Evolutionary conservation across 2,888 invertebrate species (phyloP).

Genomic region (Pyrrhosoma nymphula): DNA sequence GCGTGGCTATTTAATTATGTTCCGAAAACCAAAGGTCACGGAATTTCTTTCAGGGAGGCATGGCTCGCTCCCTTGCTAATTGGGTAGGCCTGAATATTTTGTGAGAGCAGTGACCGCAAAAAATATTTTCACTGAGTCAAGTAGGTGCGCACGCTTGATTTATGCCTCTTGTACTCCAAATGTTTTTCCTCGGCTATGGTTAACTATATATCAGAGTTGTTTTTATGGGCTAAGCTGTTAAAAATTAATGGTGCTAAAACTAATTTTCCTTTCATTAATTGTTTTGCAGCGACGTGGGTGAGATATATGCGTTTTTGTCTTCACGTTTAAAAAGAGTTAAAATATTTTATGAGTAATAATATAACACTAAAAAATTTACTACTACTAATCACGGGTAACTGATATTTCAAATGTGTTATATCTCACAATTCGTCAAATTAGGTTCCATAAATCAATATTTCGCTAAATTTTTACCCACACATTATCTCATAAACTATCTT

Average conservation of each 20-base stretch:
- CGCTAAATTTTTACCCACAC: no score
- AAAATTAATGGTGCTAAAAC: not conserved
- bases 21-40: not conserved
- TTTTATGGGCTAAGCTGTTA: not conserved
- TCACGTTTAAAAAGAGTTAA: no score
- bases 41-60: not conserved
- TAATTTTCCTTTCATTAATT: not conserved
- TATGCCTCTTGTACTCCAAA: not conserved
- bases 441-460: no score
- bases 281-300: not conserved
- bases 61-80: not conserved
- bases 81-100: not conserved
- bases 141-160: not conserved
- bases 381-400: no score
- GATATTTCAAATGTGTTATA: no score
- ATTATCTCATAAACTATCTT: no score
- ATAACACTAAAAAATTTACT: no score
- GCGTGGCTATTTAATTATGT: conserved; percentile 3
- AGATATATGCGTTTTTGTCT: not conserved
- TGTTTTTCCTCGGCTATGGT: not conserved
- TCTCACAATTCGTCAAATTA: no score
- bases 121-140: not conserved
- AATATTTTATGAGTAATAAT: no score
- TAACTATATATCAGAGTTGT: not conserved
- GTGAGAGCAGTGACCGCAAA: not conserved